Evolutionary conservation across 2,888 invertebrate genomes (phyloP).

Genomic region (Darwinula stevensoni): DNA sequence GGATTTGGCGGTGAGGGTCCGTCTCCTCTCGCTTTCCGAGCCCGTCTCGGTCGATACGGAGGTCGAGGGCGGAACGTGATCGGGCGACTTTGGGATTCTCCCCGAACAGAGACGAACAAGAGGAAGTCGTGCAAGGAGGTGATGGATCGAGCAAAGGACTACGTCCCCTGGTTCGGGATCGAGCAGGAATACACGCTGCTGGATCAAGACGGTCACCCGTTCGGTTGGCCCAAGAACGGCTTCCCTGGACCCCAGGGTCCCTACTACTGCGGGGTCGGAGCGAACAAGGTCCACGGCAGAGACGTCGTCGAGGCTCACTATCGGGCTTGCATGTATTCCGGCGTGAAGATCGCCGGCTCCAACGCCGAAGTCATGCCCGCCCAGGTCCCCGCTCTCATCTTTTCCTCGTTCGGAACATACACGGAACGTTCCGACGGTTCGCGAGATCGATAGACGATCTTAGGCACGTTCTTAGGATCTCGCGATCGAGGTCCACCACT

Average conservation of each 20-base stretch:
- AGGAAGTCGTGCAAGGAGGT: constrained; percentile 34
- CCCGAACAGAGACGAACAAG: background rate
- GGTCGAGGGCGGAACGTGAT: no score
- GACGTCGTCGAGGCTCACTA: constrained; percentile 94
- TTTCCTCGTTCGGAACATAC: no score
- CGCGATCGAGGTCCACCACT: no score
- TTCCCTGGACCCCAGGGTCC: constrained; percentile 86
- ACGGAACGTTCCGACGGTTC: no score
- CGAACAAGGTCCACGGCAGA: constrained; percentile 74
- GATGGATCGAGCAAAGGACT: constrained; percentile 33
- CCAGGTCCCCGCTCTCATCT: no score
- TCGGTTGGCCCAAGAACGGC: constrained; percentile 80
- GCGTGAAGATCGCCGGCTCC: constrained; percentile 66
- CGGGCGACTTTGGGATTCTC: no score
- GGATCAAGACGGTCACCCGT: constrained; percentile 54
- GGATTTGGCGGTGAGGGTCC: no score
- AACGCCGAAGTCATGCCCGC: constrained; percentile 98
- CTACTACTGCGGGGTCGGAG: constrained; percentile 93
- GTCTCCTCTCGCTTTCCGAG: no score
- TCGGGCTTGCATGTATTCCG: constrained; percentile 72
- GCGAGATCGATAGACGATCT: no score
- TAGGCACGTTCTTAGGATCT: no score
- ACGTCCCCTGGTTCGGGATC: constrained; percentile 70
- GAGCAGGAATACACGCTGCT: constrained; percentile 73
- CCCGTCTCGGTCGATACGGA: no score